phyloP scores from a whole-genome alignment of 2,888 invertebrate genomes.

The Leucophora obtusa region DNA sequence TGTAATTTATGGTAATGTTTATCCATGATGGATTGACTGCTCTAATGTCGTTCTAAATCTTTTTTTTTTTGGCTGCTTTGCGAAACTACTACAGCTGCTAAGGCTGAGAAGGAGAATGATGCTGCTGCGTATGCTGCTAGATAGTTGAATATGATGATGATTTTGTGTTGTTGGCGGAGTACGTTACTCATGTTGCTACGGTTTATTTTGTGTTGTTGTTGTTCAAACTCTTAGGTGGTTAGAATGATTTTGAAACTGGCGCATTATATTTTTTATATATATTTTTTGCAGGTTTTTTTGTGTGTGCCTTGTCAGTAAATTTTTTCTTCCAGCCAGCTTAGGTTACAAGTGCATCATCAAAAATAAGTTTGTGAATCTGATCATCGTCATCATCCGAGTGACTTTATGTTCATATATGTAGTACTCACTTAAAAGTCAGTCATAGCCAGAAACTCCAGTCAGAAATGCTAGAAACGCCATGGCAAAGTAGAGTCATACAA shows the following conservation, averaged over 20 bases:
- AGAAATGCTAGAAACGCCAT: conserved; percentile 9
- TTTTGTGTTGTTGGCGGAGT: conserved; percentile 39
- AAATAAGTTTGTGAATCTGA: conserved; percentile 44
- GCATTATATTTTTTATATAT: conserved; percentile 32
- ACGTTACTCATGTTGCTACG: conserved; percentile 47
- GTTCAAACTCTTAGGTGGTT: conserved; percentile 21
- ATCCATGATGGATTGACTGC: conserved; percentile 79
- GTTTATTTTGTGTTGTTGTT: conserved; percentile 14
- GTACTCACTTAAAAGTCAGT: conserved; percentile 30
- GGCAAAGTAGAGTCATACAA: neutral
- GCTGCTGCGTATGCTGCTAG: neutral
- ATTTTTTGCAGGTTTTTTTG: conserved; percentile 31
- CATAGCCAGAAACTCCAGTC: conserved; percentile 6
- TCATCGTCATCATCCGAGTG: conserved; percentile 36
- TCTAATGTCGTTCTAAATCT: conserved; percentile 79
- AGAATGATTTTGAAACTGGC: conserved; percentile 54
- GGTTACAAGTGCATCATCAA: conserved; percentile 64
- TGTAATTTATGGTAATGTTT: conserved; percentile 80
- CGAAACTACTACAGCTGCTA: conserved; percentile 50
- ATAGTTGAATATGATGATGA: conserved; percentile 39
- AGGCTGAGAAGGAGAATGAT: neutral
- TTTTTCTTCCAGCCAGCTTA: conserved; percentile 38
- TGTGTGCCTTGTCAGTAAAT: conserved; percentile 37
- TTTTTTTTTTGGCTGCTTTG: conserved; percentile 67
- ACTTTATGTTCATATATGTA: conserved; percentile 34